Evolutionary conservation across 2,888 invertebrate genomes (phyloP).

Genomic region (Ethmia dodecea): DNA sequence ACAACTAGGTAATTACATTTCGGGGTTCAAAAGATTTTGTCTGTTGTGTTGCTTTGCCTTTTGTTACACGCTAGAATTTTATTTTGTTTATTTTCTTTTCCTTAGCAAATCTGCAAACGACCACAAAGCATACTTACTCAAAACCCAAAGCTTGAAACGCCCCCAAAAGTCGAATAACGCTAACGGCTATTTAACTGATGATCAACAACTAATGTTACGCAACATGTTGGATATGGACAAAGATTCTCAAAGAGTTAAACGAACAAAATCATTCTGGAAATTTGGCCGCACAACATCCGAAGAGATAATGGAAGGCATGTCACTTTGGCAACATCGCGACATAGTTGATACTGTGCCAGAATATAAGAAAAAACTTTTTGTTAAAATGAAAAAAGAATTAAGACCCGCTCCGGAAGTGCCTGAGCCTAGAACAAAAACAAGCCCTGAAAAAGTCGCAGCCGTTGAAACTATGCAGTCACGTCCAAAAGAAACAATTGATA

Average conservation of each 20-base stretch:
- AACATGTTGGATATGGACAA: constrained; percentile 75
- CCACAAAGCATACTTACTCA: constrained; percentile 60
- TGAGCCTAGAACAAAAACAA: constrained; percentile 41
- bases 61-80: constrained; percentile 30
- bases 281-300: constrained; percentile 84
- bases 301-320: constrained; percentile 91
- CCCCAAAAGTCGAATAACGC: constrained; percentile 51
- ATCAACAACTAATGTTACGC: constrained; percentile 70
- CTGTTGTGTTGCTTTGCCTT: constrained; percentile 31
- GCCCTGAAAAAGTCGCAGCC: constrained; percentile 40
- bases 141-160: constrained; percentile 69
- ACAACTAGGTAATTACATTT: too few species aligned
- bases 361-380: constrained; percentile 68
- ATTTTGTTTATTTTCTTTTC: constrained; percentile 32
- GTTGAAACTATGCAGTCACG: constrained; percentile 43
- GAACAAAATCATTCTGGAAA: constrained; percentile 92
- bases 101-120: constrained; percentile 63
- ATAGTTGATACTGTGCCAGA: constrained; percentile 84
- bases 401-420: constrained; percentile 63
- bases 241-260: constrained; percentile 83
- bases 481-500: constrained; percentile 65
- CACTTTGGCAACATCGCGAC: constrained; percentile 91
- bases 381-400: constrained; percentile 62
- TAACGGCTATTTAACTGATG: constrained; percentile 74
- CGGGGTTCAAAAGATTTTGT: too few species aligned